Evolutionary conservation across 2,888 invertebrate species (phyloP).

Genomic region (Drosophila villosipedis): DNA sequence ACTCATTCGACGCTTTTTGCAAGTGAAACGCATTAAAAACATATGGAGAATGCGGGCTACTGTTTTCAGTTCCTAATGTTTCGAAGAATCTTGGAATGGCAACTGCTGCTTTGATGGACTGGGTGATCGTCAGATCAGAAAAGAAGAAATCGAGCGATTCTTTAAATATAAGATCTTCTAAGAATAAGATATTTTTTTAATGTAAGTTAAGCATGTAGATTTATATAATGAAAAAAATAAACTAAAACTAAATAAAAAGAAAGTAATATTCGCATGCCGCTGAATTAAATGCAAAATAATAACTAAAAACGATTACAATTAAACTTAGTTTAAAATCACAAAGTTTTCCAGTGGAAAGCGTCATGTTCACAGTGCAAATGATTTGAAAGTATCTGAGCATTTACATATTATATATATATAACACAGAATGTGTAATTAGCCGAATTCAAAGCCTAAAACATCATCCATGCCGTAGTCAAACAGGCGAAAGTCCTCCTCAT

Average conservation of each 20-base stretch:
- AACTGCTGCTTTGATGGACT: too few relatives aligned
- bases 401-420: neutral
- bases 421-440: constrained; percentile 72
- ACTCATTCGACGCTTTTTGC: neutral
- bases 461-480: constrained; percentile 93
- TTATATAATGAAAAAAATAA: neutral
- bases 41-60: too few relatives aligned
- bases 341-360: constrained; percentile 70
- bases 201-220: neutral
- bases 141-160: too few relatives aligned
- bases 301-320: constrained; percentile 8
- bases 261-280: constrained; percentile 47
- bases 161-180: too few relatives aligned
- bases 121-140: too few relatives aligned
- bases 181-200: too few relatives aligned
- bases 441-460: constrained; percentile 92
- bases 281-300: constrained; percentile 12
- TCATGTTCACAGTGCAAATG: constrained; percentile 54
- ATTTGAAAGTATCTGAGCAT: constrained; percentile 36
- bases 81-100: too few relatives aligned
- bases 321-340: constrained; percentile 66
- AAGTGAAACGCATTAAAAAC: neutral
- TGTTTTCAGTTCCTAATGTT: too few relatives aligned
- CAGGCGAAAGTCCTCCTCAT: constrained; percentile 92
- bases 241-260: neutral